These are phyloP conservation scores for Ceratosolen fusciceps DNA, from an alignment of 1,140 invertebrate species.

Conservation along the genomic window DNA sequence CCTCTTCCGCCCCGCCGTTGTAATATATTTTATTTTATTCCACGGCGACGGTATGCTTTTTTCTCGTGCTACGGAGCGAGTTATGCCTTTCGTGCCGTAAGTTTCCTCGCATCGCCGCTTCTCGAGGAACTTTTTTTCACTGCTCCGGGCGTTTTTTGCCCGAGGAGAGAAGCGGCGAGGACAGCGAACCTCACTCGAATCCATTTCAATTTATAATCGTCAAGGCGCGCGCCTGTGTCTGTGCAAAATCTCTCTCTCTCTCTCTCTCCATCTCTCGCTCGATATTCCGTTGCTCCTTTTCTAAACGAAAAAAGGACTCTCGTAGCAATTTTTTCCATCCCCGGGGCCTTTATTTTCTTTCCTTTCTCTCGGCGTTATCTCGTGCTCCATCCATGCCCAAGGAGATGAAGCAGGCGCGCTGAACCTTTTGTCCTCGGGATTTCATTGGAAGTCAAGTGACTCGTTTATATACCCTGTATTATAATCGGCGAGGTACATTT, in stretches of 20 bases:
- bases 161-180: conserved; percentile 26
- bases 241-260: conserved; percentile 53
- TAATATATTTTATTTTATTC: conserved; percentile 20
- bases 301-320: conserved; percentile 52
- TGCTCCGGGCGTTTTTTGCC: conserved; percentile 36
- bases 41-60: background rate
- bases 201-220: conserved; percentile 61
- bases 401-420: background rate
- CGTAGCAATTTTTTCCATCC: conserved; percentile 53
- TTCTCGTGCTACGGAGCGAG: background rate
- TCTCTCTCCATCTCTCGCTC: too few species aligned
- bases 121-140: conserved; percentile 27
- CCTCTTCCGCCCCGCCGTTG: too few species aligned
- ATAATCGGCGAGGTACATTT: background rate
- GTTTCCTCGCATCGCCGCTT: conserved; percentile 27
- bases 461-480: background rate
- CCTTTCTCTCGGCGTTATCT: background rate
- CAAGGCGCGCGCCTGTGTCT: conserved; percentile 27
- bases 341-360: background rate
- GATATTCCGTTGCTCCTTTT: conserved; percentile 57
- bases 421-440: background rate
- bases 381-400: background rate
- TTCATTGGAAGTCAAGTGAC: background rate
- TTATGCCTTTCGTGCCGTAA: background rate
- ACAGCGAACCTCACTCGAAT: conserved; percentile 25